Evolutionary conservation across 2,797 vertebrate genomes (phyloP).

Genomic region (Heteromormyrus szaboi): DNA sequence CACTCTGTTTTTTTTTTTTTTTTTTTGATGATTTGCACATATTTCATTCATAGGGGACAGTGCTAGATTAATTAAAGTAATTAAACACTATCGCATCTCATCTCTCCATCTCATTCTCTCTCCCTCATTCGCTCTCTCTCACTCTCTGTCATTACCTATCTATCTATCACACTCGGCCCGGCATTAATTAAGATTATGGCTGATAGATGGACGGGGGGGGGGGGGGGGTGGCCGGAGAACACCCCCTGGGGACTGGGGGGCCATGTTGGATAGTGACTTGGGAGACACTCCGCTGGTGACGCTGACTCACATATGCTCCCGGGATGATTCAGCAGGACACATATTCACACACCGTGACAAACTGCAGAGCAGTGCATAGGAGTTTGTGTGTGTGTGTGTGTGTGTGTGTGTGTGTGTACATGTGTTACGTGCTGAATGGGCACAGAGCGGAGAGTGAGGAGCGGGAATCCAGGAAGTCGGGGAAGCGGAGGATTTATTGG

Average conservation of each 20-base stretch:
- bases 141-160: not conserved
- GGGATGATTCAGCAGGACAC: not conserved
- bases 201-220: not conserved
- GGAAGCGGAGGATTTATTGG: no score
- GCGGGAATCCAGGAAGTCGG: no score
- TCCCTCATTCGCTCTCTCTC: not conserved
- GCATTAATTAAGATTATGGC: conserved; percentile 8
- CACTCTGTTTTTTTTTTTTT: not conserved
- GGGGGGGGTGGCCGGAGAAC: not conserved
- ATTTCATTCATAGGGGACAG: not conserved
- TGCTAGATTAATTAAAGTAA: conserved; percentile 5
- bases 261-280: not conserved
- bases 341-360: not conserved
- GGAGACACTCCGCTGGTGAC: not conserved
- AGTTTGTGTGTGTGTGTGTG: not conserved
- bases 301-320: not conserved
- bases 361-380: not conserved
- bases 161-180: not conserved
- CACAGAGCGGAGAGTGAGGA: no score
- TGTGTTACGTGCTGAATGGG: no score
- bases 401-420: not conserved
- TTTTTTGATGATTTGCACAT: not conserved
- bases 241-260: not conserved
- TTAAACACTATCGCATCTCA: conserved; percentile 2
- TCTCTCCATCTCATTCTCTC: not conserved